These are phyloP conservation scores for Papilio machaon DNA, from an alignment of 1,140 invertebrate species.

Conservation along the genomic window DNA sequence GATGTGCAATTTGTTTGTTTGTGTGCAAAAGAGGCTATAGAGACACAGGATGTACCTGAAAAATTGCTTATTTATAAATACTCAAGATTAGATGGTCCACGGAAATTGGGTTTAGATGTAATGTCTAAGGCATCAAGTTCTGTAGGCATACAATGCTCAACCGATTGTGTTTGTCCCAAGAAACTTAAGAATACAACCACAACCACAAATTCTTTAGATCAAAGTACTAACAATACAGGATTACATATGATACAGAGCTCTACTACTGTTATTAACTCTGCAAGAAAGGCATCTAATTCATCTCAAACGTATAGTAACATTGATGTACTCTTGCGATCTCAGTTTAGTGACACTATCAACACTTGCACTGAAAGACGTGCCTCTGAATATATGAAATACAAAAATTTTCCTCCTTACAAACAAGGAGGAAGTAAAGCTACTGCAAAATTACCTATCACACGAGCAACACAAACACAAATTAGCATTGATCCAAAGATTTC, in stretches of 20 bases:
- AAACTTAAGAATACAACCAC: constrained; percentile 16
- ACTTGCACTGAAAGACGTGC: constrained; percentile 41
- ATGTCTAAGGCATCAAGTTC: constrained; percentile 46
- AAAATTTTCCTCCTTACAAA: constrained; percentile 37
- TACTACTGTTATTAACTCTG: constrained; percentile 41
- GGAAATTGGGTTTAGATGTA: constrained; percentile 48
- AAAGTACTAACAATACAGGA: constrained; percentile 38
- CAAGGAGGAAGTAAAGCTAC: constrained; percentile 6
- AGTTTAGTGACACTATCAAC: constrained; percentile 45
- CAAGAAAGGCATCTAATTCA: constrained; percentile 54
- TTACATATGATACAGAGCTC: constrained; percentile 43
- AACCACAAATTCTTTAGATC: not conserved
- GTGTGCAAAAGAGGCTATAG: constrained; percentile 52
- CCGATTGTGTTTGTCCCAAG: constrained; percentile 37
- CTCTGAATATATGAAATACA: constrained; percentile 21
- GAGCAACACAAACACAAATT: constrained; percentile 72
- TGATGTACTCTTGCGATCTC: constrained; percentile 46
- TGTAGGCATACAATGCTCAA: constrained; percentile 40
- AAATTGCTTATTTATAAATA: constrained; percentile 72
- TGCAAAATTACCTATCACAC: constrained; percentile 54
- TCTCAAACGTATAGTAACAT: constrained; percentile 66
- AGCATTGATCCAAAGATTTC: constrained; percentile 72
- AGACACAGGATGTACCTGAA: constrained; percentile 52
- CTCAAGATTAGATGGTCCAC: constrained; percentile 55
- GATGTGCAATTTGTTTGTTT: constrained; percentile 73